A percentile compares a stretch with the other conserved stretches of the same genome.
These are phyloP conservation scores for Dendrocincla fuliginosa DNA, from an alignment of 2,797 vertebrate genomes.

Conservation along the genomic window DNA sequence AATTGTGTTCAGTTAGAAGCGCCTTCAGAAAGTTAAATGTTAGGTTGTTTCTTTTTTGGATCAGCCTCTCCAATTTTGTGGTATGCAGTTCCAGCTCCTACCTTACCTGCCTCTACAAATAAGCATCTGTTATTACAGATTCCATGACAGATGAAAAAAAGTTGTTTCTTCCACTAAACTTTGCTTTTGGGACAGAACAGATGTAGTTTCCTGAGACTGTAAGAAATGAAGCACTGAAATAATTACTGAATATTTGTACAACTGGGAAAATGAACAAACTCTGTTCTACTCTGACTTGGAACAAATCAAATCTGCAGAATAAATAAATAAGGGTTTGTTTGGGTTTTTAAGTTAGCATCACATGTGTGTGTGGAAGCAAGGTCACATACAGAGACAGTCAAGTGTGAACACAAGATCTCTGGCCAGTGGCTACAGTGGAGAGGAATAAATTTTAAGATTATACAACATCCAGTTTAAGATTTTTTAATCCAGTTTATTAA, in stretches of 20 bases:
- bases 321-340: neutral
- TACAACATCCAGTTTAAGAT: slow-evolving; percentile 37
- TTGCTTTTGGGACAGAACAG: neutral
- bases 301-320: neutral
- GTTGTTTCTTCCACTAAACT: neutral
- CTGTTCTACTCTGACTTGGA: neutral
- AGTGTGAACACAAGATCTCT: neutral
- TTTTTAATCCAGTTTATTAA: slow-evolving; percentile 92
- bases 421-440: neutral
- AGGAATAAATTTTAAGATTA: neutral
- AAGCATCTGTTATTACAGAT: neutral
- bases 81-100: neutral
- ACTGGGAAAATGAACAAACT: neutral
- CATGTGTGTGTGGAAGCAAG: fast-evolving
- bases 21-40: neutral
- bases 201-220: neutral
- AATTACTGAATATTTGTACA: neutral
- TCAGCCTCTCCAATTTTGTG: neutral
- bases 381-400: neutral
- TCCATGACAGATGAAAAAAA: neutral
- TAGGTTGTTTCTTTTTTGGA: neutral
- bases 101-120: neutral
- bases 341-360: neutral
- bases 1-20: neutral
- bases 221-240: neutral